Percentiles rank a stretch among this genome's conserved stretches.
Evolutionary conservation across 2,113 vertebrate species (phyloP).

Genomic region (Oenanthe oenanthe): DNA sequence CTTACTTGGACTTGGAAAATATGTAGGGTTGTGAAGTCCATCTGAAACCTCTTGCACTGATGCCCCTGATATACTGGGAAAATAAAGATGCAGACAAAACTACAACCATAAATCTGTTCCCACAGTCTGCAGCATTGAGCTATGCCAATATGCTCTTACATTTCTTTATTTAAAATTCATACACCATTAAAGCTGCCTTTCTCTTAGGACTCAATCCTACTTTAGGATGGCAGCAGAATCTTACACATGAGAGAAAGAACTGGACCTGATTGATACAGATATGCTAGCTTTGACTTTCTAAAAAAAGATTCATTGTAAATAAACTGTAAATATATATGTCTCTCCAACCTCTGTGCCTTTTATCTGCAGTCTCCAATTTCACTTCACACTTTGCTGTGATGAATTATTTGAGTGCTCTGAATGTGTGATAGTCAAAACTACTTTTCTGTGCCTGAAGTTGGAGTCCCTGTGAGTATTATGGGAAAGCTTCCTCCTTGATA

Average conservation of each 20-base stretch:
- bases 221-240: background rate
- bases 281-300: background rate
- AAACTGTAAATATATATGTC: background rate
- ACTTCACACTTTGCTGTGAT: background rate
- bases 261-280: background rate
- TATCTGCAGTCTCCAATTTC: background rate
- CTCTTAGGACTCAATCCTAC: background rate
- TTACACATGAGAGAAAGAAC: background rate
- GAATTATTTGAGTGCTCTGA: conserved; percentile 14
- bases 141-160: background rate
- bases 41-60: background rate
- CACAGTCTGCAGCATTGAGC: background rate
- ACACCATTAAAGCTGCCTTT: background rate
- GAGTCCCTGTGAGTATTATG: background rate
- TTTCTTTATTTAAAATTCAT: background rate
- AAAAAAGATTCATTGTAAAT: background rate
- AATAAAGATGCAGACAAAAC: background rate
- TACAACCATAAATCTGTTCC: background rate
- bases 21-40: background rate
- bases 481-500: background rate
- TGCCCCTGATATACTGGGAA: background rate
- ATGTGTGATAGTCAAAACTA: background rate
- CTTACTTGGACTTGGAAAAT: background rate
- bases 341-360: background rate
- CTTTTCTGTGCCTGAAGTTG: background rate